Base-by-base conservation (phyloP, 1,140 invertebrate genomes). In the Drosophila bocqueti region DNA sequence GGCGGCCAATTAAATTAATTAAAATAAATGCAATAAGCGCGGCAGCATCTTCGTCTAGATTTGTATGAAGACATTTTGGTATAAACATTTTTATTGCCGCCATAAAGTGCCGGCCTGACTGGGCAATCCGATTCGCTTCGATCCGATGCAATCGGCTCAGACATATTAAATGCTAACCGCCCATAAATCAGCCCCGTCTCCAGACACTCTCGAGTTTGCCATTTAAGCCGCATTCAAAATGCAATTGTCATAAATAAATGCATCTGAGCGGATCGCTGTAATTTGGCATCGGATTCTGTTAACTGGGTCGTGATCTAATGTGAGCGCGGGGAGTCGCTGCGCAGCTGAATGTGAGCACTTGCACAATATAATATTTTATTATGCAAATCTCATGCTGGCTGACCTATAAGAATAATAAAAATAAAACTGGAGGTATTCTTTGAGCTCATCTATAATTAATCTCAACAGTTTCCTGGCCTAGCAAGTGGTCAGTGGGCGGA, bases 191-290 rank as follows among this genome's bases (percentile, higher is more conserved):
- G 67, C 75, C 65, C 40, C n/a, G 18, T 26, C 62, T 47, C 62
- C 75, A 73, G 68, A 52, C 73, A 38, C 62, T 49, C 71, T 49
- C 71, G 59, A 40, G 46, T 46, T 86, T 86, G 83, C 76, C 83
- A 86, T 86, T 86, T 86, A 85, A 68, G 52, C 52, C 65, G 57
- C 65, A 73, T 49, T 63, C 64, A 62, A 86, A 72, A 79, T 85
- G 69, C 79, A 79, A 79, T 86, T 82, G 83, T 69, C 83, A 86
- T 86, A 86, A 83, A 83, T 76, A 84, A 81, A 85, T 78, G 43
- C 63, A 80, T 54, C 49, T 61, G 49, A 49, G 50, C 34, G 57
- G 68, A 63, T 64, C 55, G 59, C 58, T 62, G 66, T 34, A 68
- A 49, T 68, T 67, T 72, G 73, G 60, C 54, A 58, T 54, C 59